Conservation (phyloP, 2,888 invertebrate genomes). For the Synergus itoensis region DNA sequence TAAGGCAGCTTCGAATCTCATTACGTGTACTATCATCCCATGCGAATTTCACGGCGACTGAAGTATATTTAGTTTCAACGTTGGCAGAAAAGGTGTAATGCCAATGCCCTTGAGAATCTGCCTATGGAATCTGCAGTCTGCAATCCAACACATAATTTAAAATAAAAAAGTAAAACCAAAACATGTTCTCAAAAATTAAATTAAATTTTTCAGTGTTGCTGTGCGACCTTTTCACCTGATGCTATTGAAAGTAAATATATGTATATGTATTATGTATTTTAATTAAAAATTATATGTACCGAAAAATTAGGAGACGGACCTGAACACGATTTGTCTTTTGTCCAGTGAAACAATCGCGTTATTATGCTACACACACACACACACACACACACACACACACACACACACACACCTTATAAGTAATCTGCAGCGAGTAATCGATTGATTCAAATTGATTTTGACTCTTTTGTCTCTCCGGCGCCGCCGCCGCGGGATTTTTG, state of each 20-base stretch:
- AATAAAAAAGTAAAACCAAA: background rate
- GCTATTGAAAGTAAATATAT: too few species aligned
- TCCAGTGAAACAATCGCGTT: background rate
- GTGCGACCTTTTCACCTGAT: too few species aligned
- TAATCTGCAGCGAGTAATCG: background rate
- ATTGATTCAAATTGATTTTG: background rate
- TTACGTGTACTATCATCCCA: conserved; percentile 42
- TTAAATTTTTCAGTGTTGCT: background rate
- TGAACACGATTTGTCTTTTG: background rate
- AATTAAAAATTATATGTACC: too few species aligned
- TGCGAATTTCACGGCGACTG: conserved; percentile 37
- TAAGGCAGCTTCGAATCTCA: conserved; percentile 49
- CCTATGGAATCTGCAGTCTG: background rate
- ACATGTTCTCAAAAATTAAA: background rate
- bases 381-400: too few species aligned
- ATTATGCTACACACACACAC: too few species aligned
- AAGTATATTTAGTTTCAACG: conserved; percentile 36
- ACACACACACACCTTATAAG: too few species aligned
- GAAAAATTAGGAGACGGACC: too few species aligned
- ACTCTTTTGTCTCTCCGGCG: background rate
- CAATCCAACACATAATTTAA: conserved; percentile 1
- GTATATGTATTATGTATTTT: too few species aligned
- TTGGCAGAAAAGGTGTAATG: background rate
- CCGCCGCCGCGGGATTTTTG: too few species aligned
- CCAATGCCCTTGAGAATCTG: conserved; percentile 3